phyloP scores from a whole-genome alignment of 2,113 vertebrate genomes.

The Archocentrus centrarchus region DNA sequence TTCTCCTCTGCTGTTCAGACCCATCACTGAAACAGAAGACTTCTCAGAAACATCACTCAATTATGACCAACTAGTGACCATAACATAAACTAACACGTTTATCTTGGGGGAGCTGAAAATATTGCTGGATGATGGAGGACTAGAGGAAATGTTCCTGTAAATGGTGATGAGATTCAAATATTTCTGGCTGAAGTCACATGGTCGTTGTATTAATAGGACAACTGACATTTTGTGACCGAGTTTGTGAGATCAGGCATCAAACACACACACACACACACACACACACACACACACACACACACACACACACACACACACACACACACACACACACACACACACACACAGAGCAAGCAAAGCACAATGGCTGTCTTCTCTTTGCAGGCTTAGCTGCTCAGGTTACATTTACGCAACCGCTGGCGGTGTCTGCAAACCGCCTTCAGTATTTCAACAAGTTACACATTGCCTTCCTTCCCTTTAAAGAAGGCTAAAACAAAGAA shows the following conservation, averaged over 20 bases:
- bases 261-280: conserved; percentile 42
- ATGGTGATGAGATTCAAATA: not conserved
- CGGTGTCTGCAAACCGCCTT: not conserved
- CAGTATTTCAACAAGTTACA: conserved; percentile 24
- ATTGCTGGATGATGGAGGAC: not conserved
- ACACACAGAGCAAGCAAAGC: not conserved
- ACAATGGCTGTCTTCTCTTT: conserved; percentile 13
- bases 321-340: conserved; percentile 33
- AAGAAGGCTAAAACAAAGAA: not conserved
- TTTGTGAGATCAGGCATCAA: not conserved
- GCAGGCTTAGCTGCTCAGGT: conserved; percentile 22
- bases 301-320: conserved; percentile 33
- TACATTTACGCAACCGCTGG: conserved; percentile 3
- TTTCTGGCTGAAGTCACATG: not conserved
- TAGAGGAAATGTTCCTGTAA: not conserved
- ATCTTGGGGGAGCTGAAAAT: not conserved
- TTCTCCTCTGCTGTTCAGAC: not conserved
- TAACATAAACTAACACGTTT: not conserved
- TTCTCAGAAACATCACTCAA: not conserved
- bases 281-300: conserved; percentile 43
- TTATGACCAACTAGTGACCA: not conserved
- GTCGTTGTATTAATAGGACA: not conserved
- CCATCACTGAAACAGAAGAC: not conserved
- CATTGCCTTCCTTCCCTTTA: conserved; percentile 16
- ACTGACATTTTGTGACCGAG: not conserved